These are phyloP conservation scores for Drosophila limbata DNA, from an alignment of 2,888 invertebrate species.

Conservation along the genomic window DNA sequence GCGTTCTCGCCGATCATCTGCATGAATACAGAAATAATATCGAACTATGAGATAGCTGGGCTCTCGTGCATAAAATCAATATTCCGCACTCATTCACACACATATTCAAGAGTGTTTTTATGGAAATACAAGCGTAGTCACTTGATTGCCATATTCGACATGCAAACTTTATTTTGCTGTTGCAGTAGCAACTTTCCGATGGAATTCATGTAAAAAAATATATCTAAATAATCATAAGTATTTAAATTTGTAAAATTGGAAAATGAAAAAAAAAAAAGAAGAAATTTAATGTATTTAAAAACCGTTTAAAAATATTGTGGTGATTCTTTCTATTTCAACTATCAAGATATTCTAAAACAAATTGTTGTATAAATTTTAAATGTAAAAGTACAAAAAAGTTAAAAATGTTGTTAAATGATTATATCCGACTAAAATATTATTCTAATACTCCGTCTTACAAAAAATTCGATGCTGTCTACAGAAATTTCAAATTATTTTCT, in stretches of 20 bases:
- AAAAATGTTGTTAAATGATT: no score
- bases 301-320: no score
- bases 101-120: slow-evolving; percentile 10
- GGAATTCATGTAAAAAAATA: neutral
- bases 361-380: no score
- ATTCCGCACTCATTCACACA: slow-evolving; percentile 27
- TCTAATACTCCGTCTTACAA: no score
- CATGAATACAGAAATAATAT: slow-evolving; percentile 21
- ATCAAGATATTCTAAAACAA: neutral
- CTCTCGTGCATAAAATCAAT: slow-evolving; percentile 74
- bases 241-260: neutral
- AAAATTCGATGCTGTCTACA: no score
- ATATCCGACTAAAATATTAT: no score
- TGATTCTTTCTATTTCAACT: neutral
- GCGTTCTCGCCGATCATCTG: slow-evolving; percentile 48
- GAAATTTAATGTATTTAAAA: neutral
- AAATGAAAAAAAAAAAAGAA: neutral
- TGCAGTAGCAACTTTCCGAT: neutral
- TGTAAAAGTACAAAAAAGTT: no score
- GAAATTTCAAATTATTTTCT: no score
- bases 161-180: neutral
- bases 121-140: slow-evolving; percentile 20
- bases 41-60: neutral
- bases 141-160: slow-evolving; percentile 26
- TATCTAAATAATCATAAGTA: neutral